Base-by-base conservation (phyloP, 92 coral and sea anemone species). In the Umimayanthus kanabou region DNA sequence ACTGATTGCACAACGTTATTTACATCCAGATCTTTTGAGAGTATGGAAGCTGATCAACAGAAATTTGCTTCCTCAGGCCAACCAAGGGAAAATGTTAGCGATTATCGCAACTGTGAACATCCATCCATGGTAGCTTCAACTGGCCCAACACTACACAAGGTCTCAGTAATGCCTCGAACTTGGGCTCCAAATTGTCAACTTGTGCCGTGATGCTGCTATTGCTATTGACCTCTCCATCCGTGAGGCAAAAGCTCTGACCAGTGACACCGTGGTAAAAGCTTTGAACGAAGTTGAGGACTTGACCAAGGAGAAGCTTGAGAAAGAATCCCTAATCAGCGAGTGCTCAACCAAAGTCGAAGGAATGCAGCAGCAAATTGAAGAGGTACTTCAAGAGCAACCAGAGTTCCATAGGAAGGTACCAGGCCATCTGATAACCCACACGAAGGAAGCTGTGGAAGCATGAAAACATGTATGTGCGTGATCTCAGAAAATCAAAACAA, bases 71-170 rank as follows among this genome's bases (percentile, higher is more conserved):
- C 39, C 2, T 55, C 85, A 10, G 85, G 85, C 9, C 11, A 57
- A 40, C 16, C 67, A 58, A 26, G n/a, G 72, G 67, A 45, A 81
- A 81, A 81, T 18, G 45, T 81, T 9, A 81, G 50, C 2, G 28
- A 81, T 2, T 81, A 26, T 37, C 22, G 47, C 43, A 81, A 81
- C 73, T 81, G 85, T 58, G 49, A 81, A 22, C 72, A 81, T n/a
- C 70, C 85, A 50, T 33, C 73, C 15, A 80, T 58, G 85, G 25
- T 80, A 5, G 47, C 20, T 80, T 61, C 85, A 80, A 25, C 71
- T 9, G 73, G 73, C 5, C 85, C 73, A 45, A 67, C 49, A 2
- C 25, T 37, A 23, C 29, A 29, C 40, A 73, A 3, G 6, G n/a
- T 73, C 42, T 73, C 77, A 37, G 77, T 73, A 39, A 73, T 73